Base-by-base conservation (phyloP, 2,888 invertebrate species). In the Phymatocera aterrima region DNA sequence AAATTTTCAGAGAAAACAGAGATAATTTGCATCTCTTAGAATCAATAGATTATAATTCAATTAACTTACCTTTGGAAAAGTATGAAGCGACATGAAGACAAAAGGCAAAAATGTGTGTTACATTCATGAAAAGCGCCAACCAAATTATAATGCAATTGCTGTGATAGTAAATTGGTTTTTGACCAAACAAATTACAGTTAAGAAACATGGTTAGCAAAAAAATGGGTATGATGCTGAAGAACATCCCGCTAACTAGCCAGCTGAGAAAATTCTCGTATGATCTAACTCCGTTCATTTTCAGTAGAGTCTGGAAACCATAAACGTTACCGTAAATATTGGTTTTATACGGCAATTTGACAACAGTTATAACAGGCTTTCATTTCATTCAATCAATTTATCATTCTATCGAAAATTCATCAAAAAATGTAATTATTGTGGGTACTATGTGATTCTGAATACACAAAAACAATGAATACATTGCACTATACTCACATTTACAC, bases 251-350 rank as follows among this genome's bases (percentile, higher is more conserved):
- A 3, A 86, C 18, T 51, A 90, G 78, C 90, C 90, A 90, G 79
- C 89, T 89, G 12, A 89, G 80, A 72, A 90, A 84, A 84, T 89
- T 89, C 68, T 88, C 84, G 75, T 81, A 81, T 21, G 83, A 84
- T 77, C 85, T 86, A 15, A 90, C 89, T 24, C 90, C 90, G 75
- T 90, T 90, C 83, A 90, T 88, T 51, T 87, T 82, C 89, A 90
- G 90, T 65, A 90, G 75, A 65, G 89, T 86, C 89, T 89, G 57
- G 12, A 82, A 82, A 34, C 3, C 43, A 61, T 28, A 31, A 28
- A 77, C 6, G 21, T 8, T 46, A 24, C n/a, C 8, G 24, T 68
- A 68, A 68, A 46, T 28, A 46, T 46, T 34, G n/a, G 15, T 57
- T 61, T 18, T 34, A 37, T 24, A 68, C 24, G 2, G 54, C 4